Evolutionary conservation across 2,888 invertebrate genomes (phyloP).

Genomic region (Agrochola circellaris): DNA sequence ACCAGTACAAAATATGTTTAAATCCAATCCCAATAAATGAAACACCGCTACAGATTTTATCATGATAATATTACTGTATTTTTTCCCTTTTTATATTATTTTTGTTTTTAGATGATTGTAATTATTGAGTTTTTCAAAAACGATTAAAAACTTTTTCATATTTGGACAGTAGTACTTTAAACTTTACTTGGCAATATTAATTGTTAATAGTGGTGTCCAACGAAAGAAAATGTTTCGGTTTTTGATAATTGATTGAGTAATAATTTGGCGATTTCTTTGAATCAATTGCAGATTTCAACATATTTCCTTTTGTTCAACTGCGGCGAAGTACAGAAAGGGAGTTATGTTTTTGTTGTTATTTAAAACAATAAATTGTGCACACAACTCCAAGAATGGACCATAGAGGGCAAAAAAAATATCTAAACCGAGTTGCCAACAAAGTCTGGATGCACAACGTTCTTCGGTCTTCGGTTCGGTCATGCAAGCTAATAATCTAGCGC

Average conservation of each 20-base stretch:
- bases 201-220: conserved; percentile 22
- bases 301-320: neutral
- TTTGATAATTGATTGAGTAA: neutral
- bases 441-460: neutral
- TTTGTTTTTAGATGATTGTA: neutral
- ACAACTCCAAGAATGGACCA: neutral
- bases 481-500: neutral
- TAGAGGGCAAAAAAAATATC: neutral
- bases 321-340: neutral
- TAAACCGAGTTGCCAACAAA: neutral
- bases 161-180: neutral
- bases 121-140: neutral
- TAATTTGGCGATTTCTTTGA: neutral
- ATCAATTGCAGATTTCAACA: neutral
- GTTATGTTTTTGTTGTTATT: neutral
- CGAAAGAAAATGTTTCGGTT: conserved; percentile 21
- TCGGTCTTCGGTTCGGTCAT: neutral
- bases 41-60: neutral
- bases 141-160: neutral
- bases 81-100: neutral
- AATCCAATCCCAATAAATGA: conserved; percentile 12
- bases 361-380: neutral
- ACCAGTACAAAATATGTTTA: conserved; percentile 52
- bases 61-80: neutral
- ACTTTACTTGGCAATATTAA: conserved; percentile 27